These are phyloP conservation scores for Simalia tracyae DNA, from an alignment of 2,797 vertebrate genomes.

Conservation along the genomic window DNA sequence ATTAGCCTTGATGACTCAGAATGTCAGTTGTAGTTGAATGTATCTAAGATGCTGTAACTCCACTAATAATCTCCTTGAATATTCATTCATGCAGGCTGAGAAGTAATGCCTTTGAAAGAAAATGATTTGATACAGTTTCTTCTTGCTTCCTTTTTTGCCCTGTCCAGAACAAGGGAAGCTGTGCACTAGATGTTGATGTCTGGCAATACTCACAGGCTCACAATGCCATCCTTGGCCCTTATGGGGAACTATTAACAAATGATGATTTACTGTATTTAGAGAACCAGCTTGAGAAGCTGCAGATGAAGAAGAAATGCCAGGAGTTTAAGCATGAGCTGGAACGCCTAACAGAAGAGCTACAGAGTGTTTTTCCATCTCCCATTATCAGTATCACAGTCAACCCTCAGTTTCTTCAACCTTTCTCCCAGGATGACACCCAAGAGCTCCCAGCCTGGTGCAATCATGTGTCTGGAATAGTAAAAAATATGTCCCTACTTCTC, in stretches of 20 bases:
- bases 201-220: slow-evolving; percentile 89
- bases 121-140: not conserved
- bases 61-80: not conserved
- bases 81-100: not conserved
- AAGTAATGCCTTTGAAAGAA: not conserved
- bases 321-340: slow-evolving; percentile 86
- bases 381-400: slow-evolving; percentile 88
- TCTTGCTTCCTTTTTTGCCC: not conserved
- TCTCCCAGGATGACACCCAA: slow-evolving; percentile 48
- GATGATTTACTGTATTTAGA: slow-evolving; percentile 90
- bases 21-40: not conserved
- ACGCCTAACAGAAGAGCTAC: slow-evolving; percentile 83
- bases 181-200: slow-evolving; percentile 73
- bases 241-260: slow-evolving; percentile 92
- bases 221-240: slow-evolving; percentile 92
- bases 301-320: slow-evolving; percentile 83
- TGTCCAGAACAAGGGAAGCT: slow-evolving; percentile 50
- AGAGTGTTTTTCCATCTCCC: slow-evolving; percentile 85
- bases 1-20: not conserved
- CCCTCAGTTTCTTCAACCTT: slow-evolving; percentile 77
- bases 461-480: slow-evolving; percentile 85
- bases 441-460: slow-evolving; percentile 87
- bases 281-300: slow-evolving; percentile 85
- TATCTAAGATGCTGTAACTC: not conserved
- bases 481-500: slow-evolving; percentile 88